A percentile compares a stretch with the other conserved stretches of the same genome.
Evolutionary conservation across 1,140 invertebrate genomes (phyloP).

Genomic region (Euglossa dilemma): DNA sequence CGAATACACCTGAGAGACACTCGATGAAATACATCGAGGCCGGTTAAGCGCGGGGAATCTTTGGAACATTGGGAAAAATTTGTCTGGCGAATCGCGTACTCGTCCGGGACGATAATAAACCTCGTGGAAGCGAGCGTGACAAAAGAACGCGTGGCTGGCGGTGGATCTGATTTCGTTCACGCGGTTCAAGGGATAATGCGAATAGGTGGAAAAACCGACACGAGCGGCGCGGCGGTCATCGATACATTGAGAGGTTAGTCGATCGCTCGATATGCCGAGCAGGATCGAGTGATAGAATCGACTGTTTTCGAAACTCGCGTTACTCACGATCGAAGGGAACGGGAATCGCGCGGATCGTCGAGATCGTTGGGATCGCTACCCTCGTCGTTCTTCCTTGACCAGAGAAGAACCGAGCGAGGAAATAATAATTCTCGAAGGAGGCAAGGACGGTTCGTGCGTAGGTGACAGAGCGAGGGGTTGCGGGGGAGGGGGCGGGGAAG

Average conservation of each 20-base stretch:
- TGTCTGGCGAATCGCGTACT: not conserved
- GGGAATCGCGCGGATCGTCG: not conserved
- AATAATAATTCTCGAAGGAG: not conserved
- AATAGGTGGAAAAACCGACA: not conserved
- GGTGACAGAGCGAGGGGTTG: slow-evolving; percentile 10
- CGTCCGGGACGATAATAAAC: not conserved
- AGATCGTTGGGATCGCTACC: not conserved
- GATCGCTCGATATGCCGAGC: slow-evolving; percentile 3
- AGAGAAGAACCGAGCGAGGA: not conserved
- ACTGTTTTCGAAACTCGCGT: not conserved
- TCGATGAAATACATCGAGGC: slow-evolving; percentile 18
- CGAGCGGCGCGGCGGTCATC: not conserved
- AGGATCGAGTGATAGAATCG: slow-evolving; percentile 11
- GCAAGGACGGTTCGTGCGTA: slow-evolving; percentile 4
- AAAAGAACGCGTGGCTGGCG: not conserved
- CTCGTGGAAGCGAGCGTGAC: not conserved
- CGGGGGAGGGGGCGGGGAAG: not conserved
- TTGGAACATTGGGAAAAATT: not conserved
- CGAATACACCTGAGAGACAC: not conserved
- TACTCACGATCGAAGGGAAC: not conserved
- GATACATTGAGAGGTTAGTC: not conserved
- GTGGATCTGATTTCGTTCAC: not conserved
- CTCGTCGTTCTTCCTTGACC: not conserved
- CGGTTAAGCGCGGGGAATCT: not conserved
- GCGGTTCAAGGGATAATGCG: not conserved